Evolutionary conservation across 2,797 vertebrate genomes (phyloP).

Genomic region (Muraenolepis orangiensis): DNA sequence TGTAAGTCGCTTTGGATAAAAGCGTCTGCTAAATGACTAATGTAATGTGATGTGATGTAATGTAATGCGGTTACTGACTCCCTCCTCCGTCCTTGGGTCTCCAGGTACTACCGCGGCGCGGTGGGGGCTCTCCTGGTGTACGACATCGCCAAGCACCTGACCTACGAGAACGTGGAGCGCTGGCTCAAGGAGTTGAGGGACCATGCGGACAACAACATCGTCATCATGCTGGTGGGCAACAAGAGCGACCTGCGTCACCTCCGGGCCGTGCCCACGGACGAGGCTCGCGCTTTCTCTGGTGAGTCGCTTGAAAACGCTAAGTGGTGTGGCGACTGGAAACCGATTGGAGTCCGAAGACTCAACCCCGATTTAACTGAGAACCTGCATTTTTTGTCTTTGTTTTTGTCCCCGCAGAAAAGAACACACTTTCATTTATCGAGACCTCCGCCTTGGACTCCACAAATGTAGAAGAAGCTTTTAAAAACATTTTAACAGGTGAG

Average conservation of each 20-base stretch:
- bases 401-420: slow-evolving; percentile 80
- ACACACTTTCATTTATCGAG: slow-evolving; percentile 86
- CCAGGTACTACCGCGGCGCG: slow-evolving; percentile 84
- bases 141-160: slow-evolving; percentile 88
- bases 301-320: neutral
- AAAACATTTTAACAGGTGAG: slow-evolving; percentile 86
- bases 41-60: too few species aligned
- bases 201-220: slow-evolving; percentile 85
- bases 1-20: too few species aligned
- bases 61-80: too few species aligned
- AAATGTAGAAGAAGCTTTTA: slow-evolving; percentile 88
- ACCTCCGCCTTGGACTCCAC: slow-evolving; percentile 87
- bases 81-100: neutral
- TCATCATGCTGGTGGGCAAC: slow-evolving; percentile 84
- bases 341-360: neutral
- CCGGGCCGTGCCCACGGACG: slow-evolving; percentile 80
- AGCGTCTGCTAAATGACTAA: too few species aligned
- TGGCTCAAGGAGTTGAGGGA: slow-evolving; percentile 88
- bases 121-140: slow-evolving; percentile 86
- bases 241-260: slow-evolving; percentile 76
- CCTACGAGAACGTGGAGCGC: slow-evolving; percentile 87
- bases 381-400: neutral
- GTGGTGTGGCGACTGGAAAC: too few species aligned
- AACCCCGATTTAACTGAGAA: neutral
- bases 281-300: slow-evolving; percentile 85